These are phyloP conservation scores for Peromyscus polionotus DNA, from an alignment of 2,113 vertebrate species.

Conservation along the genomic window DNA sequence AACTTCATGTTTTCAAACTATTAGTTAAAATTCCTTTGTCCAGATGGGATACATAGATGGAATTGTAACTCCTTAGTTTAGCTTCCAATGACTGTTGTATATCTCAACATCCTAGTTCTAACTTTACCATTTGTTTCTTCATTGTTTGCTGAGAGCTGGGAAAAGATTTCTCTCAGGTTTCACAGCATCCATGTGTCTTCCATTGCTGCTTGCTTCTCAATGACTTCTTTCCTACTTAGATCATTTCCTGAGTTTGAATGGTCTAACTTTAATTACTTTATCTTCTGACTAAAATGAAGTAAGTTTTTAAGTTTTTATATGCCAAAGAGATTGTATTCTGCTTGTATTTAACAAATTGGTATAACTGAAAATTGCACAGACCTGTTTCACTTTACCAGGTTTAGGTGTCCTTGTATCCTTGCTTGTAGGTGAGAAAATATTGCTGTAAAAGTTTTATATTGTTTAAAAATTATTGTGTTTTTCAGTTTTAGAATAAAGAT, in stretches of 20 bases:
- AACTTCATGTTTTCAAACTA: neutral
- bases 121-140: neutral
- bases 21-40: neutral
- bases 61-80: neutral
- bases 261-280: too few species aligned
- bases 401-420: too few species aligned
- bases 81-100: neutral
- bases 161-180: neutral
- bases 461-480: neutral
- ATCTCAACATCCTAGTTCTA: neutral
- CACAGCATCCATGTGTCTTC: neutral
- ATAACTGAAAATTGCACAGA: too few species aligned
- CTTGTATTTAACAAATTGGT: too few species aligned
- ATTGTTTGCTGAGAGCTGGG: neutral
- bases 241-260: neutral
- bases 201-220: neutral
- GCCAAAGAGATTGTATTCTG: too few species aligned
- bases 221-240: neutral
- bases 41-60: neutral
- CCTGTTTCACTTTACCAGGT: too few species aligned
- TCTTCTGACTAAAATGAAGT: too few species aligned
- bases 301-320: too few species aligned
- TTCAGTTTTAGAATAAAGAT: conserved; percentile 4
- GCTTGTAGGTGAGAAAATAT: neutral
- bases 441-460: neutral